Base-by-base conservation (phyloP, 2,888 invertebrate species). In the Temnothorax unifasciatus region DNA sequence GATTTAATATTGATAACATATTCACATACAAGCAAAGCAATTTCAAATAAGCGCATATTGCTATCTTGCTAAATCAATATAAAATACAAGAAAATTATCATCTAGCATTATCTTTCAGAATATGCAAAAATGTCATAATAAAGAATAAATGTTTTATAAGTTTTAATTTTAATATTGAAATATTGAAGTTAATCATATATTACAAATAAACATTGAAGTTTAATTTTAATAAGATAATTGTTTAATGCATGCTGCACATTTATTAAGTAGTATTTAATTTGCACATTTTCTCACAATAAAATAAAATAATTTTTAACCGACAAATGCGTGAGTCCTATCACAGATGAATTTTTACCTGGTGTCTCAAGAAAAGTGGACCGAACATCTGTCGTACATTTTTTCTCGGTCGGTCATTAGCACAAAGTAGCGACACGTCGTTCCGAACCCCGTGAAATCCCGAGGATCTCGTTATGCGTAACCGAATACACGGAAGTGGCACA, bases 401-500 rank as follows among this genome's bases (percentile, higher is more conserved):
- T 69, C 75, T 47, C 73, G 79, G 64, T 77, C 82, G 82, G 83
- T 87, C 84, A 90, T 90, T 90, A 90, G 86, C 83, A 84, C 63
- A 66, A 85, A 85, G 77, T 74, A 83, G 86, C 85, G 88, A 83
- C 83, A 59, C 86, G 68, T 52, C 88, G 82, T 52, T 54, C 64
- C 74, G 74, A 64, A 66, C 47, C 81, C 89, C 85, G 84, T 90
- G 90, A 92, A 92, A 93, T 92, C 90, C 91, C 81, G 86, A 87
- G 92, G 92, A 94, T 94, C 93, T 93, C 90, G 91, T 94, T 94
- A 94, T 92, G 92, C 92, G 94, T 93, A 93, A 93, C 94, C 89
- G 93, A 93, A 92, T 91, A 93, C 90, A 92, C 91, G 92, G 90
- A 93, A 90, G 89, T 88, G 82, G 81, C 59, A 92, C 92, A 92